Conservation (phyloP, 2,113 vertebrate genomes). For the Pangasianodon gigas region DNA sequence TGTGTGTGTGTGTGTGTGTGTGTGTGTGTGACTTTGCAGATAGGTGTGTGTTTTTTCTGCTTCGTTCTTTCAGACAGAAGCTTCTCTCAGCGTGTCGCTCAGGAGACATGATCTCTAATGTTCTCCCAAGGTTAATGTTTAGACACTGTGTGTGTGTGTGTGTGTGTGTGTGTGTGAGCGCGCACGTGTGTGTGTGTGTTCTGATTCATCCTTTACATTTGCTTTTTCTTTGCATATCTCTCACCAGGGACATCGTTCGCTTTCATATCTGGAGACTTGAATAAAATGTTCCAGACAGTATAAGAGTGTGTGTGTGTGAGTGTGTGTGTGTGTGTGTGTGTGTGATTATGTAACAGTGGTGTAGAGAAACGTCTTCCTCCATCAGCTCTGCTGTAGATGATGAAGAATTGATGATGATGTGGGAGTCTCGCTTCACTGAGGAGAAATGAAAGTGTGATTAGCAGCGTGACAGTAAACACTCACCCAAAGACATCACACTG, state of each 20-base stretch:
- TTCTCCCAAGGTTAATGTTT: neutral
- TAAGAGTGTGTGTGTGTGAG: neutral
- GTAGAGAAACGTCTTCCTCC: neutral
- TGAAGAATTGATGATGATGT: neutral
- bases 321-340: constrained; percentile 1
- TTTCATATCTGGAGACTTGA: neutral
- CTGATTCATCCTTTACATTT: neutral
- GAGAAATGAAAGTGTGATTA: neutral
- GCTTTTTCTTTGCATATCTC: neutral
- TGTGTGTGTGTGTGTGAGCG: neutral
- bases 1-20: neutral
- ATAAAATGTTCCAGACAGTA: constrained; percentile 20
- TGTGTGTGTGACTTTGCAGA: neutral
- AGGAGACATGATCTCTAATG: neutral
- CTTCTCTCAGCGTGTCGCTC: neutral
- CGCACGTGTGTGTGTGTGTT: neutral
- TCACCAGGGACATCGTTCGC: neutral
- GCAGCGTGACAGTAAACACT: neutral
- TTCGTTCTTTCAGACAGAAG: neutral
- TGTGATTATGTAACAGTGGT: constrained; percentile 34
- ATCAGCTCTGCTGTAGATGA: neutral
- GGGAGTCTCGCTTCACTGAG: neutral
- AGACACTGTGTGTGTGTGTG: neutral
- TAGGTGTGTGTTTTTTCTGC: neutral
- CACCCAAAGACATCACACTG: neutral